A percentile compares a stretch with the other conserved stretches of the same genome.
phyloP scores from a whole-genome alignment of 1,140 invertebrate genomes.

The Tetramorium parvispinum region DNA sequence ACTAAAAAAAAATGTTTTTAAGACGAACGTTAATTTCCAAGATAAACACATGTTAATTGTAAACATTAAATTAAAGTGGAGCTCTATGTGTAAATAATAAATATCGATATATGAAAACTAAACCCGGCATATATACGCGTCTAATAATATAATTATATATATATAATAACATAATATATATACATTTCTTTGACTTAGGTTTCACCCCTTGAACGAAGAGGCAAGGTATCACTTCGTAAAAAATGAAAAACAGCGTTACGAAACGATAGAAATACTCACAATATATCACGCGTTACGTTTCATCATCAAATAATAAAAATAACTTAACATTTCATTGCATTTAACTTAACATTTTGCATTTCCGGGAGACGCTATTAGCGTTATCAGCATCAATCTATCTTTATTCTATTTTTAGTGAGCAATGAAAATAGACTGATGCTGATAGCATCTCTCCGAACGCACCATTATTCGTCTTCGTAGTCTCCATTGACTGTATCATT shows the following conservation, averaged over 20 bases:
- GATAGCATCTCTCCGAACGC: too few relatives aligned
- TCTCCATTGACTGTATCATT: background rate
- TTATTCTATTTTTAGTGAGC: too few relatives aligned
- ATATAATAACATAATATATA: conserved; percentile 11
- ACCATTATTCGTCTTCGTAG: background rate
- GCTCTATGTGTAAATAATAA: background rate
- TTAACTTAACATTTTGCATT: too few relatives aligned
- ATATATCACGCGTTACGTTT: background rate
- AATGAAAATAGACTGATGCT: too few relatives aligned
- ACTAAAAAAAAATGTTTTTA: background rate
- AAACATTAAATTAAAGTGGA: background rate
- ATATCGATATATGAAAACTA: background rate
- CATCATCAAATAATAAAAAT: background rate
- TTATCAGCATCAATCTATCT: too few relatives aligned
- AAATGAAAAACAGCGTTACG: background rate
- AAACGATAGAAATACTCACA: background rate
- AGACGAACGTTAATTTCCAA: background rate
- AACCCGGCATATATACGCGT: background rate
- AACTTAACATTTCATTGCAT: background rate
- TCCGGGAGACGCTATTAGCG: too few relatives aligned
- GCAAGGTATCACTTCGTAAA: background rate
- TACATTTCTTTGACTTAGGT: background rate
- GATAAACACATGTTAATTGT: background rate
- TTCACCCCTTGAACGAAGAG: background rate
- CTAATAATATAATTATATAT: conserved; percentile 4